Conservation (phyloP, 2,888 invertebrate species). For the Gandaritis pyraliata region DNA sequence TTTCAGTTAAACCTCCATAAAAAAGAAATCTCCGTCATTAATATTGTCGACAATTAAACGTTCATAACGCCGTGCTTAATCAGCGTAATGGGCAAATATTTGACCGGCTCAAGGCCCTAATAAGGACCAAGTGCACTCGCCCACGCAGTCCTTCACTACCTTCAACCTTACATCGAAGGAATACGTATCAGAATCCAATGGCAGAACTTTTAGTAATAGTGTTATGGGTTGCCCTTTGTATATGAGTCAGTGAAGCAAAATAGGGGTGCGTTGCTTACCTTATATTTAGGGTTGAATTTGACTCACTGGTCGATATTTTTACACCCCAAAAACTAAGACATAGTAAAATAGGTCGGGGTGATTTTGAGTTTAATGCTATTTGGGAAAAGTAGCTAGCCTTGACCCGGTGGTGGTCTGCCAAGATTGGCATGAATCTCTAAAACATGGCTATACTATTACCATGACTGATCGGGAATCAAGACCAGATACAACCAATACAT, state of each 20-base stretch:
- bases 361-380: conserved; percentile 27
- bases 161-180: conserved; percentile 19
- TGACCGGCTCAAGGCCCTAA: conserved; percentile 49
- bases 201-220: conserved; percentile 10
- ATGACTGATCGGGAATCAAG: neutral
- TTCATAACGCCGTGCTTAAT: conserved; percentile 56
- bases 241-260: conserved; percentile 65
- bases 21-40: conserved; percentile 11
- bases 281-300: conserved; percentile 60
- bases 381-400: conserved; percentile 38
- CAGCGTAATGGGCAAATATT: conserved; percentile 72
- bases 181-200: conserved; percentile 45
- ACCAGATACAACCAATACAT: neutral
- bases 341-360: conserved; percentile 49
- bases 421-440: neutral
- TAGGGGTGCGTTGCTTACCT: conserved; percentile 61
- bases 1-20: neutral
- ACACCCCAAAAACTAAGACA: conserved; percentile 53
- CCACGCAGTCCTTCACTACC: conserved; percentile 1
- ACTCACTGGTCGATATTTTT: conserved; percentile 70
- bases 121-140: conserved; percentile 51
- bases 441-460: neutral
- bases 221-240: conserved; percentile 39
- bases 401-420: conserved; percentile 33
- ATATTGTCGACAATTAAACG: conserved; percentile 21